Evolutionary conservation across 2,888 invertebrate genomes (phyloP).

Genomic region (Coronaproctus castanopsis): DNA sequence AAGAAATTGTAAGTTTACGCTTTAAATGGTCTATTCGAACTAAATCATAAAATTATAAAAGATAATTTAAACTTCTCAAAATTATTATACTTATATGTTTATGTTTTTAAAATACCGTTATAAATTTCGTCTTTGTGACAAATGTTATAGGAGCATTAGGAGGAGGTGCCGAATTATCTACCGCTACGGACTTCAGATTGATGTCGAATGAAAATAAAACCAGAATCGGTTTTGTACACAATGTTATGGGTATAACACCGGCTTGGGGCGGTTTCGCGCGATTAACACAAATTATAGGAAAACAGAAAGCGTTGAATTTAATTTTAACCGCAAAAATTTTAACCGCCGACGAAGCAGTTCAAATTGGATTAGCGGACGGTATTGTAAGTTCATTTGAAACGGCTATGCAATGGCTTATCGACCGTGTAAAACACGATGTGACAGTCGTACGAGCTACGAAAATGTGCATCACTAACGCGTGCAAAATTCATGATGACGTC

Average conservation of each 20-base stretch:
- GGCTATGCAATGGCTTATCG: constrained; percentile 24
- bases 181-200: constrained; percentile 31
- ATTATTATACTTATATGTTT: too few relatives aligned
- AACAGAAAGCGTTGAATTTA: constrained; percentile 27
- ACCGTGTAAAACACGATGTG: constrained; percentile 20
- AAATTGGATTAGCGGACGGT: constrained; percentile 27
- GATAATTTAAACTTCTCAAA: too few relatives aligned
- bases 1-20: too few relatives aligned
- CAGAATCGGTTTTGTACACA: constrained; percentile 30
- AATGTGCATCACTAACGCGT: constrained; percentile 14
- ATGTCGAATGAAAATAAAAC: constrained; percentile 24
- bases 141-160: constrained; percentile 33
- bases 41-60: too few relatives aligned
- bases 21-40: too few relatives aligned
- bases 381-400: constrained; percentile 22
- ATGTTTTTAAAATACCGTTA: too few relatives aligned
- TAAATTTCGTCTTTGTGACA: too few relatives aligned
- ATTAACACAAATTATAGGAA: constrained; percentile 27
- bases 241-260: constrained; percentile 29
- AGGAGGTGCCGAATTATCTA: constrained; percentile 33
- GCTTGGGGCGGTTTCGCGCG: constrained; percentile 32
- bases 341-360: constrained; percentile 24
- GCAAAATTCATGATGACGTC: constrained; percentile 14
- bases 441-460: constrained; percentile 23
- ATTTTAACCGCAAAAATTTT: constrained; percentile 25